A percentile compares a stretch with the other conserved stretches of the same genome.
Evolutionary conservation across 37 sponge, comb jelly and placozoan genomes (phyloP).

Genomic region (Agelas oroides): DNA sequence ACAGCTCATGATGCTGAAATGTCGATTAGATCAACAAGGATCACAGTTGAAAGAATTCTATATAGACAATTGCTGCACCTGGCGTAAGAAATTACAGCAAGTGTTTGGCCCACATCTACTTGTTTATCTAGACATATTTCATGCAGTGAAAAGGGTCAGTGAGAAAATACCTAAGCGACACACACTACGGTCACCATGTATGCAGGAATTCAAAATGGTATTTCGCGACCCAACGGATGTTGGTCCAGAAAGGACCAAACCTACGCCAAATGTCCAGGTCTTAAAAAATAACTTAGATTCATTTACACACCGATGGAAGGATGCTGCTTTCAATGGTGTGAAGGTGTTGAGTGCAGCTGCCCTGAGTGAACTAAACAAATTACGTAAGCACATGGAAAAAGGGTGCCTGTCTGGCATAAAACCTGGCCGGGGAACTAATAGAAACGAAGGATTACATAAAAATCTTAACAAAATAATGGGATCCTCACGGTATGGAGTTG

Average conservation of each 20-base stretch:
- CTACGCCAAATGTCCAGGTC: conserved; percentile 27
- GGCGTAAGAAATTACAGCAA: conserved; percentile 14
- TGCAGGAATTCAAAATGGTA: conserved; percentile 33
- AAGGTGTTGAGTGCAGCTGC: conserved; percentile 12
- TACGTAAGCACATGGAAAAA: conserved; percentile 28
- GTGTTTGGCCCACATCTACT: conserved; percentile 37
- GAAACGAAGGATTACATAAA: conserved; percentile 41
- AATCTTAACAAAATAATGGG: conserved; percentile 7
- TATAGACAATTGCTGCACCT: conserved; percentile 56
- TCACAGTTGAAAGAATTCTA: conserved; percentile 25
- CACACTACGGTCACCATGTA: neutral
- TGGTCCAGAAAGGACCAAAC: conserved; percentile 4
- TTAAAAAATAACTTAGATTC: neutral
- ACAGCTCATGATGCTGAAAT: neutral
- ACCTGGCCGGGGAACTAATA: conserved; percentile 46
- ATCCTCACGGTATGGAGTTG: conserved; percentile 22
- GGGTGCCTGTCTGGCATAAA: conserved; percentile 50
- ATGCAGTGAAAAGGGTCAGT: conserved; percentile 49
- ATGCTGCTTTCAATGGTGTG: neutral
- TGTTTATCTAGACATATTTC: conserved; percentile 47
- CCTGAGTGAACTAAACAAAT: conserved; percentile 17
- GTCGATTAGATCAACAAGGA: conserved; percentile 19
- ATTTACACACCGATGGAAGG: conserved; percentile 27
- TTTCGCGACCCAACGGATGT: conserved; percentile 37
- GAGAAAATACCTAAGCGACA: conserved; percentile 40